Percentiles rank a stretch among this genome's conserved stretches.
Conservation (phyloP, 2,888 invertebrate species). For the Oegoconia quadripuncta region DNA sequence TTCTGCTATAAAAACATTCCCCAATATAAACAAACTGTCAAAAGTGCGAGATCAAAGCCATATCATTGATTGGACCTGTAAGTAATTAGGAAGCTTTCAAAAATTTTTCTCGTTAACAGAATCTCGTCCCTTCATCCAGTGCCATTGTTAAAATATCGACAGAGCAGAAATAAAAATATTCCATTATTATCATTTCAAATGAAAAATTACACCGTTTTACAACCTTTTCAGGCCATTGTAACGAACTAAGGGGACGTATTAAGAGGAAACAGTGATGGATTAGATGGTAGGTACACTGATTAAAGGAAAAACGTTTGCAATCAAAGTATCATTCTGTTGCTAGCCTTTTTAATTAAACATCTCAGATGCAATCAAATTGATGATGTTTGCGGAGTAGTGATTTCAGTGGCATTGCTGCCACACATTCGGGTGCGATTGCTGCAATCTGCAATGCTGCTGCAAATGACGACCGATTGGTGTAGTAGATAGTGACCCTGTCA, state of each 20-base stretch:
- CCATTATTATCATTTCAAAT: constrained; percentile 40
- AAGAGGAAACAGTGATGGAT: constrained; percentile 11
- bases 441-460: no score
- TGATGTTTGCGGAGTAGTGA: no score
- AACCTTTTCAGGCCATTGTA: constrained; percentile 36
- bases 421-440: no score
- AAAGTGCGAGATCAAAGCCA: no score
- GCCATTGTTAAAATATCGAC: constrained; percentile 19
- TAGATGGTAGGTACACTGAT: background rate
- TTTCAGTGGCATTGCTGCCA: no score
- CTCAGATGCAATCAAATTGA: background rate
- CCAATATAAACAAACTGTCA: no score
- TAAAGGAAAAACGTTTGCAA: background rate
- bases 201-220: constrained; percentile 48
- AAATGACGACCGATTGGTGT: no score
- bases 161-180: constrained; percentile 22
- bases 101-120: background rate
- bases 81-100: background rate
- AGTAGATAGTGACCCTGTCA: no score
- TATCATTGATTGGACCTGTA: no score
- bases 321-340: background rate
- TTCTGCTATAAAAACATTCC: no score
- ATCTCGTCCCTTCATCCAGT: constrained; percentile 16
- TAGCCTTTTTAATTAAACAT: background rate
- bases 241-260: constrained; percentile 48